Evolutionary conservation across 2,888 invertebrate species (phyloP), one percentile per base, ranked within the genome.

Genomic region (Lasioglossum zephyrum): DNA sequence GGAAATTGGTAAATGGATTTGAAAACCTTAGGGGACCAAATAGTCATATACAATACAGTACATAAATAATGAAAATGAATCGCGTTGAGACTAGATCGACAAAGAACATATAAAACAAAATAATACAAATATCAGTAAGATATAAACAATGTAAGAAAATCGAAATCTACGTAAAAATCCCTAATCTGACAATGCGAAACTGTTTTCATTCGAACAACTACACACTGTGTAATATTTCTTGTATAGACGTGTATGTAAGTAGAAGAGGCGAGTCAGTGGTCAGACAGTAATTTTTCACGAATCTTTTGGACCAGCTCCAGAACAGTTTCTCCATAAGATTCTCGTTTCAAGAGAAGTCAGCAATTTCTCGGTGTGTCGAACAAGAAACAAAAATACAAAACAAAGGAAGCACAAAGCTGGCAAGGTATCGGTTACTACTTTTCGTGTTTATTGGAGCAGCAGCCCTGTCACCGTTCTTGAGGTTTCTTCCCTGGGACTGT

Each of bases 371-470:
- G 39, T 69, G 41, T 13, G 22, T 11, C 39, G 41, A 39, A 70
- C 36, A 41, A 2, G 11, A n/a, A 41, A 57, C 39, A 18, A 18
- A 82, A 63, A 39, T 39, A 41, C 16, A 39, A 41, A n/a, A n/a
- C n/a, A n/a, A n/a, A 13, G 41, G n/a, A 22, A n/a, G n/a, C 0
- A n/a, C 16, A 13, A 11, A 41, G 49, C 47, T 36, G 22, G 31
- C 9, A 18, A 1, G 16, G 18, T 44, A 73, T 76, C 78, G 72
- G 79, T 76, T 16, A 31, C 26, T 31, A 66, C 47, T 73, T 79
- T 85, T 66, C 75, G 75, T 83, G 66, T 75, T 83, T 83, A 83
- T 83, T 84, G 72, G 66, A 31, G 79, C 75, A 75, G 78, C 39
- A 26, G 26, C 4, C n/a, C 26, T 44, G 75, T 79, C 78, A 36